phyloP scores from a whole-genome alignment of 2,888 invertebrate species.

The Sphinx pinastri region DNA sequence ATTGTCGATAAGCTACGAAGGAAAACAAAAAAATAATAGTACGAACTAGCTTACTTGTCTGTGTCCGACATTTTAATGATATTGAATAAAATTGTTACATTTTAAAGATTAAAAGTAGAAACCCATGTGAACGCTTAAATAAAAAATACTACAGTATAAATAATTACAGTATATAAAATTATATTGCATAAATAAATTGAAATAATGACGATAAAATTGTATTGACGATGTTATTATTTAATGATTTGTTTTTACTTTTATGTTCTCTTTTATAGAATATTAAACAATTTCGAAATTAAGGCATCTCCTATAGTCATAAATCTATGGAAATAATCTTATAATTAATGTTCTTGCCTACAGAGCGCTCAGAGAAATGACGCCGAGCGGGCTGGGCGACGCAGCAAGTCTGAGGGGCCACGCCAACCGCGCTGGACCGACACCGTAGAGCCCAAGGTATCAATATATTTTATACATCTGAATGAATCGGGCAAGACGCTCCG shows the following conservation, averaged over 20 bases:
- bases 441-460: constrained; percentile 75
- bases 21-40: background rate
- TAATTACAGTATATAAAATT: too few relatives aligned
- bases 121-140: too few relatives aligned
- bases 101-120: too few relatives aligned
- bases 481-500: too few relatives aligned
- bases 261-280: too few relatives aligned
- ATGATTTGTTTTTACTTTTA: too few relatives aligned
- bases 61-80: background rate
- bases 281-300: too few relatives aligned
- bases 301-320: too few relatives aligned
- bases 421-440: constrained; percentile 80
- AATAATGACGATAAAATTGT: too few relatives aligned
- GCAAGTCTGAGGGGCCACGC: constrained; percentile 91
- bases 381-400: constrained; percentile 87
- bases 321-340: background rate
- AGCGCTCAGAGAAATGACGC: constrained; percentile 87
- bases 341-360: constrained; percentile 70
- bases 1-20: background rate
- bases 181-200: too few relatives aligned
- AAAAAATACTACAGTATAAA: too few relatives aligned
- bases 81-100: background rate
- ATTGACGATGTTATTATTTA: too few relatives aligned
- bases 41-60: background rate
- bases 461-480: background rate